Percentiles rank a stretch among this genome's conserved stretches.
Evolutionary conservation across 2,888 invertebrate species (phyloP).

Genomic region (Thecocarcelia acutangulata): DNA sequence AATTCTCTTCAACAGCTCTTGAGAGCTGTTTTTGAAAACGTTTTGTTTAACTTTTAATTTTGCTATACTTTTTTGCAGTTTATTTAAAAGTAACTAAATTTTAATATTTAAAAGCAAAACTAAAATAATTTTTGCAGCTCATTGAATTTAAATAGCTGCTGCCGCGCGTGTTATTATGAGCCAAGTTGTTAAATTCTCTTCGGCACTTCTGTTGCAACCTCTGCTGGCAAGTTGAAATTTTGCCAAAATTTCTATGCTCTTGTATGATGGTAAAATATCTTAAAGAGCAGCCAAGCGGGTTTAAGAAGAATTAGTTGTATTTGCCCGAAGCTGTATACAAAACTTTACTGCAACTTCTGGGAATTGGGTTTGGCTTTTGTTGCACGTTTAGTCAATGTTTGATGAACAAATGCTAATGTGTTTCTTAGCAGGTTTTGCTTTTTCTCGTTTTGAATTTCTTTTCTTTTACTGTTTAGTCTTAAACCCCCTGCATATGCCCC

Average conservation of each 20-base stretch:
- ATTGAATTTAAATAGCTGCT: slow-evolving; percentile 55
- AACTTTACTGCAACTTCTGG: slow-evolving; percentile 20
- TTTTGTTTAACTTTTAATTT: no score
- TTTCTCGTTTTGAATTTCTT: not conserved
- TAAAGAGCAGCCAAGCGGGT: not conserved
- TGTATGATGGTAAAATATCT: not conserved
- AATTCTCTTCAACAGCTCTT: no score
- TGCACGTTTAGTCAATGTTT: slow-evolving; percentile 33
- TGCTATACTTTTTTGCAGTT: no score
- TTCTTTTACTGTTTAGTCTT: not conserved
- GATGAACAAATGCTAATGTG: slow-evolving; percentile 29
- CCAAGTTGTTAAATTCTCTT: slow-evolving; percentile 37
- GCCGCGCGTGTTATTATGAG: not conserved
- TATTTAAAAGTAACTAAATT: not conserved
- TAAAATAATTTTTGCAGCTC: slow-evolving; percentile 27
- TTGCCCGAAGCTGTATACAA: slow-evolving; percentile 3
- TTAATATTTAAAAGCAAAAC: not conserved
- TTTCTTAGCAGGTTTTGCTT: slow-evolving; percentile 17
- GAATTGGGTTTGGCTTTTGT: slow-evolving; percentile 40
- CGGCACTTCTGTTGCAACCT: not conserved
- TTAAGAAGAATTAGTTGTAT: slow-evolving; percentile 4
- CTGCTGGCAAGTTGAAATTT: slow-evolving; percentile 43
- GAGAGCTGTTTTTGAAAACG: no score
- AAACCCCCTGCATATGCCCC: not conserved
- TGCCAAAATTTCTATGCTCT: slow-evolving; percentile 52